Percentiles rank a stretch among this genome's conserved stretches.
Evolutionary conservation across 2,888 invertebrate species (phyloP).

Genomic region (Cheilosia scutellata): DNA sequence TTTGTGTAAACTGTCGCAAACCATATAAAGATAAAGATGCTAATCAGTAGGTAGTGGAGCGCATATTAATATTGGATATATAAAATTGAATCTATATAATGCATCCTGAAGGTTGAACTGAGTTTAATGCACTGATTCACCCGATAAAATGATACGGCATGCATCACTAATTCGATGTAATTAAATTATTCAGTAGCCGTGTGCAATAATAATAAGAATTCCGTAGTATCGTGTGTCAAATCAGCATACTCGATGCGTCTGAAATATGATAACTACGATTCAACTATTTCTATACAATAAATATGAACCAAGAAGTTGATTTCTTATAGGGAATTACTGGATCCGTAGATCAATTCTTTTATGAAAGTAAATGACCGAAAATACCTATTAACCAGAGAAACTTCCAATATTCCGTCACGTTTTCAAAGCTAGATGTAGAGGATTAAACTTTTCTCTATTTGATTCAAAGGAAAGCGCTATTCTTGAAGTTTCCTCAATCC

Average conservation of each 20-base stretch:
- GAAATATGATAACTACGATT: conserved; percentile 11
- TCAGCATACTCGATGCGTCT: not conserved
- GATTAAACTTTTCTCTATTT: too few species aligned
- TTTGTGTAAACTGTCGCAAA: not conserved
- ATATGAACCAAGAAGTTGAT: too few species aligned
- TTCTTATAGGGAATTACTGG: too few species aligned
- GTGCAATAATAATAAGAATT: not conserved
- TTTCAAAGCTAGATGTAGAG: too few species aligned
- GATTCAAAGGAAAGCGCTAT: too few species aligned
- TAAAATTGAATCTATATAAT: not conserved
- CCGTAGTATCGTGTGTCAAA: conserved; percentile 6
- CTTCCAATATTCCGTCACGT: too few species aligned
- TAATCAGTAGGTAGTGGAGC: not conserved
- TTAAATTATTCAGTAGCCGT: not conserved
- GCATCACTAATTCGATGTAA: conserved; percentile 11
- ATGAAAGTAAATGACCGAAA: too few species aligned
- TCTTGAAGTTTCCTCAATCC: too few species aligned
- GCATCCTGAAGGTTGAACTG: not conserved
- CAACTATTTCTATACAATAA: not conserved
- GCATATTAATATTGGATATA: conserved; percentile 4
- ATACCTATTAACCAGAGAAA: too few species aligned
- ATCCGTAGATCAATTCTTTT: too few species aligned
- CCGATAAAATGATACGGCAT: not conserved
- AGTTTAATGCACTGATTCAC: conserved; percentile 38
- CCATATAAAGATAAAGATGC: not conserved